A percentile compares a stretch with the other conserved stretches of the same genome.
These are phyloP conservation scores for Drosophila formosana DNA, from an alignment of 2,888 invertebrate species.

Conservation along the genomic window DNA sequence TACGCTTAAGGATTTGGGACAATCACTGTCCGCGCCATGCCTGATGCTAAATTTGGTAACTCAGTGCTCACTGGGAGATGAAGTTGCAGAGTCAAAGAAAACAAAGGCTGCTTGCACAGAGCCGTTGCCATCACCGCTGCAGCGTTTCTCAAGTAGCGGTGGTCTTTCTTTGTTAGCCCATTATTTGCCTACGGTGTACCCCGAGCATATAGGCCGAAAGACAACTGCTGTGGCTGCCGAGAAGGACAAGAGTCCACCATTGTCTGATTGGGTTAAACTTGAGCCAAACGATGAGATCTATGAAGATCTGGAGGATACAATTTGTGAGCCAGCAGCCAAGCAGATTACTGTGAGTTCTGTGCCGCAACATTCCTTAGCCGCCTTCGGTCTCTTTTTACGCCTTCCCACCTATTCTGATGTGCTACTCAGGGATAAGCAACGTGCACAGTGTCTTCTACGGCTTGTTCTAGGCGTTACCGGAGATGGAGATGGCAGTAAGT, in stretches of 20 bases:
- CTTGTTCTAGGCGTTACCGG: conserved; percentile 95
- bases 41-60: conserved; percentile 82
- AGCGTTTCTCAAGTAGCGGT: conserved; percentile 94
- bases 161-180: conserved; percentile 95
- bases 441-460: conserved; percentile 94
- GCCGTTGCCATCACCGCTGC: conserved; percentile 87
- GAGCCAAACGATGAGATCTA: conserved; percentile 88
- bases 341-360: conserved; percentile 88
- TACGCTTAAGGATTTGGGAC: conserved; percentile 86
- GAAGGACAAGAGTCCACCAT: conserved; percentile 84
- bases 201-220: conserved; percentile 88
- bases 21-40: conserved; percentile 86
- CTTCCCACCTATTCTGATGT: conserved; percentile 96
- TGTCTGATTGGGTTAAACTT: conserved; percentile 85
- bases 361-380: conserved; percentile 95
- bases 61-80: conserved; percentile 44
- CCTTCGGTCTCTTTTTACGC: conserved; percentile 94
- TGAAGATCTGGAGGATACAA: conserved; percentile 87
- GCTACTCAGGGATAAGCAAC: conserved; percentile 92
- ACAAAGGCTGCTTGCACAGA: conserved; percentile 83
- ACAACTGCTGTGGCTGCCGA: conserved; percentile 86
- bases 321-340: conserved; percentile 86
- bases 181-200: conserved; percentile 94
- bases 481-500: conserved; percentile 94
- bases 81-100: conserved; percentile 48